Evolutionary conservation across 2,113 vertebrate species (phyloP).

Genomic region (Macrotis lagotis): DNA sequence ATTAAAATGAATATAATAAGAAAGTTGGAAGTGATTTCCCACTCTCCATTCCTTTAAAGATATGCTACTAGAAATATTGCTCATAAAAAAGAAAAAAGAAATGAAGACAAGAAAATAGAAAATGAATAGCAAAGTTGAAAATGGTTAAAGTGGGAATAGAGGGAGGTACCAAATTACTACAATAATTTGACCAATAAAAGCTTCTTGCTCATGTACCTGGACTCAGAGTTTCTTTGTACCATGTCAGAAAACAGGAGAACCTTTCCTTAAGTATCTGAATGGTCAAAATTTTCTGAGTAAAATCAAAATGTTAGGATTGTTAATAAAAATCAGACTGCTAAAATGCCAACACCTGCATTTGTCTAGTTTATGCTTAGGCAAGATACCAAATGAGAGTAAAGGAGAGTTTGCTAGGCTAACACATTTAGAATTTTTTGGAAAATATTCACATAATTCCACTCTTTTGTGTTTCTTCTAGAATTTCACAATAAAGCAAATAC

Average conservation of each 20-base stretch:
- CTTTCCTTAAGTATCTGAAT: neutral
- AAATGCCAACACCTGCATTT: neutral
- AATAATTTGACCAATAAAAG: neutral
- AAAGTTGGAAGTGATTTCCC: neutral
- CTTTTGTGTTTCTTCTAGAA: neutral
- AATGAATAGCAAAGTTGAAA: neutral
- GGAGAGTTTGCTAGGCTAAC: neutral
- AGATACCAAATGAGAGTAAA: neutral
- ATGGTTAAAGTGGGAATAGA: neutral
- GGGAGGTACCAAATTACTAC: neutral
- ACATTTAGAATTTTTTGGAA: slow-evolving; percentile 17
- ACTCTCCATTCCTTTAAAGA: neutral
- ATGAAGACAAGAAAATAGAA: neutral
- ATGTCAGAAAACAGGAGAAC: neutral
- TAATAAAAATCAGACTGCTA: neutral
- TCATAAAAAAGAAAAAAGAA: too few species aligned
- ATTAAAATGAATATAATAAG: neutral
- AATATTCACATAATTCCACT: neutral
- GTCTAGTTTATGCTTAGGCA: slow-evolving; percentile 1
- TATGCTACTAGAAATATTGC: neutral
- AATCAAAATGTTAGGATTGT: neutral
- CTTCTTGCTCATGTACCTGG: neutral
- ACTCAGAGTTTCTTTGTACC: too few species aligned
- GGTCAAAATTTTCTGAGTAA: neutral
- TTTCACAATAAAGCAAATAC: neutral